Evolutionary conservation across 2,888 invertebrate species (phyloP), one percentile per base, ranked within the genome.

Genomic region (Ormyrus pomaceus): DNA sequence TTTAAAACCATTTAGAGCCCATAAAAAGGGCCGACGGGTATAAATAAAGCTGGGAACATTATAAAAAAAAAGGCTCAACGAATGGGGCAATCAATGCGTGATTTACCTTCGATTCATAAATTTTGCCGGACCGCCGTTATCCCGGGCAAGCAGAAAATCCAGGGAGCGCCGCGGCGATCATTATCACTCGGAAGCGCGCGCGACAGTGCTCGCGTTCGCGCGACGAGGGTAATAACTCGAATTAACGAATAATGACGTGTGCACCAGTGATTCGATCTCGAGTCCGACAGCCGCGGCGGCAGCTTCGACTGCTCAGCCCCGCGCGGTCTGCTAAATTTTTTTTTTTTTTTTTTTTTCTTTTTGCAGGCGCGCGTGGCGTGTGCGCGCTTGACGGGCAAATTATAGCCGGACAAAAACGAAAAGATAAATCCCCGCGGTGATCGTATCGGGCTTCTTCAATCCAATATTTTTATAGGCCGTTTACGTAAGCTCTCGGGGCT

Each of bases 181-280:
- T 58, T 70, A 75, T 75, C 79, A 62, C 77, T 77, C 64, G 34
- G 34, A 34, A 34, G 50, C 8, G 51, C 66, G 50, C 8, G 51
- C 66, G 58, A 74, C 65, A 45, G 51, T 61, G 53, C 10, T 0
- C 19, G 59, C 11, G 72, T 8, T 34, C n/a, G 71, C 19, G 66
- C 34, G 34, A 2, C 34, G 34, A 34, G 34, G 51, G 69, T 81
- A 77, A 81, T 81, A 81, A 81, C 76, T 74, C 66, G 81, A 81
- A 81, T 81, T 81, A 81, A 81, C 72, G 64, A 75, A 75, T 77
- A 77, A 80, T 66, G 73, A 81, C 77, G 81, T 56, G 34, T 34
- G 70, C 55, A 68, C 73, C n/a, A 34, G 65, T 70, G 77, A 77
- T 81, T 53, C 70, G 70, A 81, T 77, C 77, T 70, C 62, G 50